Evolutionary conservation across 2,797 vertebrate species (phyloP).

Genomic region (Rhyacichthys aspro): DNA sequence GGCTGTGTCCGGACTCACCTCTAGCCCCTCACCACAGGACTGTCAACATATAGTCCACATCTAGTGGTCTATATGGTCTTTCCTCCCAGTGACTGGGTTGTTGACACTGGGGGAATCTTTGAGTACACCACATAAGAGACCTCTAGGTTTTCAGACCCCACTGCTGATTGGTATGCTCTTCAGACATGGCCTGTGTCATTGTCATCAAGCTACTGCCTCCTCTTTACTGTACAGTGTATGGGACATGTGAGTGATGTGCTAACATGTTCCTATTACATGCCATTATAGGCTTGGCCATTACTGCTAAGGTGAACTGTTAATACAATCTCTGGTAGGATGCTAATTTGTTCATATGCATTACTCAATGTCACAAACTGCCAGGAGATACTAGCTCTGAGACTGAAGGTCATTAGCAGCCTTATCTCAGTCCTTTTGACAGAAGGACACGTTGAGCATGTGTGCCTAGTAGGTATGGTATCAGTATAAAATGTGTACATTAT

Average conservation of each 20-base stretch:
- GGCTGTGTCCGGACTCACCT: not conserved
- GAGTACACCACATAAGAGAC: no score
- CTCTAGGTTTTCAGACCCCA: no score
- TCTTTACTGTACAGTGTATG: constrained; percentile 11
- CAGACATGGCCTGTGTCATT: constrained; percentile 21
- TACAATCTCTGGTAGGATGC: constrained; percentile 14
- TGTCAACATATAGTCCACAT: constrained; percentile 3
- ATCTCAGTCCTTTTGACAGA: constrained; percentile 29
- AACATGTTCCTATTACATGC: constrained; percentile 8
- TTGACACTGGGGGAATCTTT: not conserved
- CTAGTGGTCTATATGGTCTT: not conserved
- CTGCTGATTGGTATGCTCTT: no score
- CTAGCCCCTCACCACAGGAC: not conserved
- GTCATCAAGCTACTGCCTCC: constrained; percentile 26
- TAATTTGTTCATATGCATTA: constrained; percentile 25
- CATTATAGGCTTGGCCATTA: not conserved
- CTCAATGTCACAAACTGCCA: constrained; percentile 20
- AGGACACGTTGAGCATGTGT: constrained; percentile 11
- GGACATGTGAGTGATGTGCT: constrained; percentile 1
- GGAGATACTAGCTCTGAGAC: constrained; percentile 20
- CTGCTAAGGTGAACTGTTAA: constrained; percentile 26
- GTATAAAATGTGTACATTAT: constrained; percentile 48
- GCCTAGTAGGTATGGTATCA: constrained; percentile 33
- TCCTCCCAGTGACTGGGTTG: not conserved
- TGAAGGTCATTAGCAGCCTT: constrained; percentile 49